A percentile compares a stretch with the other conserved stretches of the same genome.
These are phyloP conservation scores for Acrossocheilus wenchowensis DNA, from an alignment of 2,797 vertebrate genomes.

Conservation along the genomic window DNA sequence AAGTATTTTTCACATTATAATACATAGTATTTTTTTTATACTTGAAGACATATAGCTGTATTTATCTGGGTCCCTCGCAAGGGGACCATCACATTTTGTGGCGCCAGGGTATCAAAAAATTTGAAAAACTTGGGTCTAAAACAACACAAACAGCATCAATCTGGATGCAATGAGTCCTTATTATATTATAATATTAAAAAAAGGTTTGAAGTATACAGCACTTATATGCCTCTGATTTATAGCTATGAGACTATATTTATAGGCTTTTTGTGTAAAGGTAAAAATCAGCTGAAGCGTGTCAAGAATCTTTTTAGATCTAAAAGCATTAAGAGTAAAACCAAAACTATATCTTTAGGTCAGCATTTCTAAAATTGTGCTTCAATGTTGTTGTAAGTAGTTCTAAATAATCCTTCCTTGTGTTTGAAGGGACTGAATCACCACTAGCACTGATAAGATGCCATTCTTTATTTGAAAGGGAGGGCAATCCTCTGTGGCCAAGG, in stretches of 20 bases:
- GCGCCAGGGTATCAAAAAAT: not conserved
- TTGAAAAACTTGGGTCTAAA: not conserved
- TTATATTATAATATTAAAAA: not conserved
- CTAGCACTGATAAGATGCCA: conserved; percentile 74
- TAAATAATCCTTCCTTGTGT: conserved; percentile 49
- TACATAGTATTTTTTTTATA: not conserved
- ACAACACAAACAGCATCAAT: not conserved
- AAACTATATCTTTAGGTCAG: not conserved
- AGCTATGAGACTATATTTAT: not conserved
- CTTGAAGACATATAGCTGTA: not conserved
- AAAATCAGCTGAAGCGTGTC: not conserved
- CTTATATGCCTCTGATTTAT: not conserved
- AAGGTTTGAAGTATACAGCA: not conserved
- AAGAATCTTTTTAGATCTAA: not conserved
- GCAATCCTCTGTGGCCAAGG: conserved; percentile 73
- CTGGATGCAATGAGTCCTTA: not conserved
- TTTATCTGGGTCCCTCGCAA: no score
- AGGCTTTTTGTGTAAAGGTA: not conserved
- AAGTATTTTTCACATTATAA: no score
- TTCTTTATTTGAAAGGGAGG: conserved; percentile 74
- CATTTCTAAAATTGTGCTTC: not conserved
- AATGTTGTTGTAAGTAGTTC: conserved; percentile 45
- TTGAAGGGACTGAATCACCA: conserved; percentile 60
- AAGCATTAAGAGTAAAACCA: not conserved
- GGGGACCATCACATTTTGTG: not conserved